Conservation (phyloP, 2,113 vertebrate genomes). For the Tupaia tana region DNA sequence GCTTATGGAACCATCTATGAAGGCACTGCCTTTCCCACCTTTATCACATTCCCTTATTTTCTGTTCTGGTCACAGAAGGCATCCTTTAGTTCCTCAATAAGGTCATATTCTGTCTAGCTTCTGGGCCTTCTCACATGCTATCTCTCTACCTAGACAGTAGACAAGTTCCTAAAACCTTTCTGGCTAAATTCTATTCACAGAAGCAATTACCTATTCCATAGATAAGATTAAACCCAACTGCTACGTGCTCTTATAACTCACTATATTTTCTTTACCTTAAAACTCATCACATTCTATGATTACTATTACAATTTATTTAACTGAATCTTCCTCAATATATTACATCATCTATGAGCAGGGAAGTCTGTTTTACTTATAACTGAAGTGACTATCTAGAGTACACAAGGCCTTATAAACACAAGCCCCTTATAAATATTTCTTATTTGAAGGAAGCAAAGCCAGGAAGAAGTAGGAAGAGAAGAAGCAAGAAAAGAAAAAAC, state of each 20-base stretch:
- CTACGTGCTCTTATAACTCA: slow-evolving; percentile 1
- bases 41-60: not conserved
- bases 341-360: not conserved
- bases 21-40: not conserved
- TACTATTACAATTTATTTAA: slow-evolving; percentile 7
- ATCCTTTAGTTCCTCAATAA: not conserved
- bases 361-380: slow-evolving; percentile 16
- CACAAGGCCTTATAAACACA: not conserved
- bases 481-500: not conserved
- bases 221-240: not conserved
- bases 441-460: not conserved
- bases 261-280: not conserved
- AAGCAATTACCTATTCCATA: slow-evolving; percentile 15
- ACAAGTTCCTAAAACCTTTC: not conserved
- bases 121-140: not conserved
- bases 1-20: not conserved
- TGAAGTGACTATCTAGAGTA: not conserved
- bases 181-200: not conserved
- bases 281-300: not conserved
- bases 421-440: not conserved
- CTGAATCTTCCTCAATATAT: not conserved
- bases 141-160: not conserved
- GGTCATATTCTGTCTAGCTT: not conserved
- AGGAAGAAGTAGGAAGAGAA: not conserved
- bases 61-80: not conserved